phyloP scores from a whole-genome alignment of 2,113 vertebrate genomes.

The Rafetus swinhoei region DNA sequence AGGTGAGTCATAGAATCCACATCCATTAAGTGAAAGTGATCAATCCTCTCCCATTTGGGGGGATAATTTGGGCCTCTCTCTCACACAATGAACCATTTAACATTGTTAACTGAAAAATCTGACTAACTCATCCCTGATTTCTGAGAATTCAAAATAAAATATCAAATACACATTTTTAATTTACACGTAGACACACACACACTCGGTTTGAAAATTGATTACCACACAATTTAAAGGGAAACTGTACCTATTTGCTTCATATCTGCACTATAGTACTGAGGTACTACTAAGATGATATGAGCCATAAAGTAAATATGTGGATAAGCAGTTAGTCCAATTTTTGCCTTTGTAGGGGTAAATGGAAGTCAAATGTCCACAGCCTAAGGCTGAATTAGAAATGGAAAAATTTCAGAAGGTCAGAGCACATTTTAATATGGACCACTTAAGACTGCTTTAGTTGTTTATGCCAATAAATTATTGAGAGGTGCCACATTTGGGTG shows the following conservation, averaged over 20 bases:
- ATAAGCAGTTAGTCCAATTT: neutral
- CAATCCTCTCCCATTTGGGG: neutral
- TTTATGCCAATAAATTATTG: neutral
- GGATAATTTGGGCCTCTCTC: neutral
- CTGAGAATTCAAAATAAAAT: neutral
- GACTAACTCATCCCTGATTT: neutral
- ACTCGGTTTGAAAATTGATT: neutral
- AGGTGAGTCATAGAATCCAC: neutral
- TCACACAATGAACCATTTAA: neutral
- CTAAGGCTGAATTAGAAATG: neutral
- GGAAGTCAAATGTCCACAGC: neutral
- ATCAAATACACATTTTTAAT: neutral
- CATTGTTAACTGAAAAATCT: neutral
- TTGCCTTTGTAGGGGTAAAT: neutral
- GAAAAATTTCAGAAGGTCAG: neutral
- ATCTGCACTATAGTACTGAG: neutral
- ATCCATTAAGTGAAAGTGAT: neutral
- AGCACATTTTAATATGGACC: neutral
- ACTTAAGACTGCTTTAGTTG: neutral
- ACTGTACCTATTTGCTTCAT: neutral
- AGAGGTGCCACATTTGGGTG: neutral
- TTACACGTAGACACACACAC: neutral
- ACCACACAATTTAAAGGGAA: neutral
- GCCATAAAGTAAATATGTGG: neutral
- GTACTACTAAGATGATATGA: neutral